These are phyloP conservation scores for Xanthorhoe spadicearia DNA, from an alignment of 2,888 invertebrate genomes.

Conservation along the genomic window DNA sequence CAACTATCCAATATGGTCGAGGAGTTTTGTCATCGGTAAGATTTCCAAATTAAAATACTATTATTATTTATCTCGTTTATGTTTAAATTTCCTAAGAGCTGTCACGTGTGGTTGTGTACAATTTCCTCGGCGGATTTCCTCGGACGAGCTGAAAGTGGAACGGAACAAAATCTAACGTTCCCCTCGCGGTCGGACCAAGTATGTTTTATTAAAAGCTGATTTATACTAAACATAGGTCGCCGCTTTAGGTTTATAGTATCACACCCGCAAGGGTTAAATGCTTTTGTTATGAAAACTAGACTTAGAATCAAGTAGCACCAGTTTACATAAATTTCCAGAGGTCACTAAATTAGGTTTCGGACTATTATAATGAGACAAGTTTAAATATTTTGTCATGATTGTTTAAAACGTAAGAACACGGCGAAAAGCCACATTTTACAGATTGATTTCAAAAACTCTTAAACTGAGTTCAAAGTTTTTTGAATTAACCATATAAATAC, in stretches of 20 bases:
- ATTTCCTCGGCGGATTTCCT: constrained; percentile 48
- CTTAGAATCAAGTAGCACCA: background rate
- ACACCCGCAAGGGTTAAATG: background rate
- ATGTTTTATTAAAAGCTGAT: constrained; percentile 55
- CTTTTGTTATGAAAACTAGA: background rate
- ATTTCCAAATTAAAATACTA: no score
- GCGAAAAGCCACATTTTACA: no score
- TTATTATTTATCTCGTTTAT: constrained; percentile 9
- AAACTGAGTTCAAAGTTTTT: no score
- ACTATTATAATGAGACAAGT: background rate
- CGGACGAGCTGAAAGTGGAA: constrained; percentile 35
- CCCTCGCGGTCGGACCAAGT: constrained; percentile 45
- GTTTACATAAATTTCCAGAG: background rate
- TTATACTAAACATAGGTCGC: constrained; percentile 45
- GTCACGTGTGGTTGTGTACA: constrained; percentile 42
- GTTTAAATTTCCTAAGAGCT: constrained; percentile 31
- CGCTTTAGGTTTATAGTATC: constrained; percentile 2
- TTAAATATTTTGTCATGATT: background rate
- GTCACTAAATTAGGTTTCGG: background rate
- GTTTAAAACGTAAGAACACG: no score
- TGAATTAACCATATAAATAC: no score
- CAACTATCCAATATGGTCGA: no score
- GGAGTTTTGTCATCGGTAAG: no score
- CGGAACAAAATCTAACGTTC: constrained; percentile 39
- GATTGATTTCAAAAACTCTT: no score